Evolutionary conservation across 2,888 invertebrate species (phyloP), one percentile per base, ranked within the genome.

Genomic region (Ecliptopera silaceata): DNA sequence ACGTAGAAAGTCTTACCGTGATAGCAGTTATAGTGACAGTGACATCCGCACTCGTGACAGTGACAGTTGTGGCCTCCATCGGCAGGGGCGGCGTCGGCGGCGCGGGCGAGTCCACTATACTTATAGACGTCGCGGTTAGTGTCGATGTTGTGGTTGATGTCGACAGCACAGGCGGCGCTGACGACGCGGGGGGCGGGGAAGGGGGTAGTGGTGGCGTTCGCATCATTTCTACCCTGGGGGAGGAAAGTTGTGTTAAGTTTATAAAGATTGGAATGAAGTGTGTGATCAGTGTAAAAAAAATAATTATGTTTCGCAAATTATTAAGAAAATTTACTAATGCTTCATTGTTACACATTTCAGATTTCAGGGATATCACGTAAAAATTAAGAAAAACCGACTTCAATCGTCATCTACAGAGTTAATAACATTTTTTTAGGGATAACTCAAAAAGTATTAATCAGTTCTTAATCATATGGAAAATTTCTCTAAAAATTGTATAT

Each of bases 181-280:
- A 85, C 10, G 86, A 82, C 63, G 79, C 85, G 2, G 86, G 87
- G 6, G 88, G 87, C 5, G 89, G 88, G 0, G 89, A 88, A 11
- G 86, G 84, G 1, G 88, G 85, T n/a, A 87, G 60, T 0, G 89
- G 88, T 29, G 88, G 88, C 20, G 88, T 85, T 58, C 82, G 72
- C 18, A 72, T 78, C 50, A 84, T 49, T 57, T 89, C 89, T 71
- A 81, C 61, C 61, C 89, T 90, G 76, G 2, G 45, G 58, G 11
- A 36, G 26, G 45, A 48, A 47, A 10, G 11, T 44, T 6, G 11
- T 17, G n/a, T 44, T n/a, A 44, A 15, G 29, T 15, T 1, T 44
- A 17, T 13, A 0, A 29, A 3, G 15, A 13, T 15, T 15, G n/a
- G n/a, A n/a, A n/a, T n/a, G n/a, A n/a, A n/a, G n/a, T n/a, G n/a